Evolutionary conservation across 1,140 invertebrate genomes (phyloP).

Genomic region (Aleiodes sp.): DNA sequence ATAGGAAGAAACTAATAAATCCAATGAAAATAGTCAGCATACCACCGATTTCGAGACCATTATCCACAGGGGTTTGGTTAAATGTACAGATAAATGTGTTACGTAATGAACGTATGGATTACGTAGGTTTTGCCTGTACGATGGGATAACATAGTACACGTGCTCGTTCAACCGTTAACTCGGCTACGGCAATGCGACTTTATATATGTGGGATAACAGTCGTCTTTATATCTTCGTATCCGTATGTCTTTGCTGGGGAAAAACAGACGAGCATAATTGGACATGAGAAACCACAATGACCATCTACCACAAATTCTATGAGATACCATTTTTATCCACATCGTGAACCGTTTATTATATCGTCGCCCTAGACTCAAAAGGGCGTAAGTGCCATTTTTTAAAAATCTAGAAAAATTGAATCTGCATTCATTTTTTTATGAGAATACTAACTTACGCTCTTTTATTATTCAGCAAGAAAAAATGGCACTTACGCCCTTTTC

Average conservation of each 20-base stretch:
- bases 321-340: neutral
- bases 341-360: neutral
- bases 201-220: constrained; percentile 36
- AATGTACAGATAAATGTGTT: constrained; percentile 2
- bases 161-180: constrained; percentile 49
- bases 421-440: no score
- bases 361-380: no score
- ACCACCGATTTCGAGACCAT: no score
- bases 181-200: constrained; percentile 27
- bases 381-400: no score
- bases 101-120: constrained; percentile 36
- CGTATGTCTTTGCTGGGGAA: constrained; percentile 5
- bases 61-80: neutral
- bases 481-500: no score
- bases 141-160: constrained; percentile 47
- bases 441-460: no score
- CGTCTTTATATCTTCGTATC: constrained; percentile 13
- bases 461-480: no score
- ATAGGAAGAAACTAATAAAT: no score
- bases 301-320: neutral
- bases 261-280: neutral
- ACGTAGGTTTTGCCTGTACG: constrained; percentile 44
- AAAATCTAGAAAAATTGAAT: no score
- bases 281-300: neutral
- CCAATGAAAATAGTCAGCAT: no score